A percentile compares a stretch with the other conserved stretches of the same genome.
Evolutionary conservation across 2,797 vertebrate species (phyloP).

Genomic region (Otolemur crassicaudatus): DNA sequence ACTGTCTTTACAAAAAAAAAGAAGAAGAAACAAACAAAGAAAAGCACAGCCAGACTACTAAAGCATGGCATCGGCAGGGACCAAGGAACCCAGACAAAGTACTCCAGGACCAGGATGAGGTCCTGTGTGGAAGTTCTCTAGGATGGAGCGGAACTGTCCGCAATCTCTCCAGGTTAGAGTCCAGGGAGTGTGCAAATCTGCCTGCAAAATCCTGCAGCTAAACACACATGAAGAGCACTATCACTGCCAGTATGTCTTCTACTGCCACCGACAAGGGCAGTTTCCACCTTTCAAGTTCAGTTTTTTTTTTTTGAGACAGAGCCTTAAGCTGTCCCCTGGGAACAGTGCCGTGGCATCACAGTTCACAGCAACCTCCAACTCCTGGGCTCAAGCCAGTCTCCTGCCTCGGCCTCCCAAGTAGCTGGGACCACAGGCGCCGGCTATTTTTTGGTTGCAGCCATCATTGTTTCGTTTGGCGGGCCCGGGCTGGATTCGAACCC

Average conservation of each 20-base stretch:
- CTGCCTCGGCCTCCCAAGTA: no score
- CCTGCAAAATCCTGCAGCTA: not conserved
- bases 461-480: no score
- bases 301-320: not conserved
- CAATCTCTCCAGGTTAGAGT: not conserved
- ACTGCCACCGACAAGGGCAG: not conserved
- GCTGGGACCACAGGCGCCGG: no score
- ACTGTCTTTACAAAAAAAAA: no score
- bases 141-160: not conserved
- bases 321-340: no score
- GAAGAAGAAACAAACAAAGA: no score
- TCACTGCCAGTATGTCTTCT: not conserved
- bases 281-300: not conserved
- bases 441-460: no score
- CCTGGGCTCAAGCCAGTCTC: no score
- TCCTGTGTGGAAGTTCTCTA: not conserved
- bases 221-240: not conserved
- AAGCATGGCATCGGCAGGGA: not conserved
- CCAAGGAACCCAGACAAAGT: not conserved
- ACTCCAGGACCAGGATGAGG: not conserved
- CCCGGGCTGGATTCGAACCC: no score
- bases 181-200: not conserved
- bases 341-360: no score
- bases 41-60: not conserved
- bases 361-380: no score